Evolutionary conservation across 2,888 invertebrate genomes (phyloP).

Genomic region (Dryadula phaetusa): DNA sequence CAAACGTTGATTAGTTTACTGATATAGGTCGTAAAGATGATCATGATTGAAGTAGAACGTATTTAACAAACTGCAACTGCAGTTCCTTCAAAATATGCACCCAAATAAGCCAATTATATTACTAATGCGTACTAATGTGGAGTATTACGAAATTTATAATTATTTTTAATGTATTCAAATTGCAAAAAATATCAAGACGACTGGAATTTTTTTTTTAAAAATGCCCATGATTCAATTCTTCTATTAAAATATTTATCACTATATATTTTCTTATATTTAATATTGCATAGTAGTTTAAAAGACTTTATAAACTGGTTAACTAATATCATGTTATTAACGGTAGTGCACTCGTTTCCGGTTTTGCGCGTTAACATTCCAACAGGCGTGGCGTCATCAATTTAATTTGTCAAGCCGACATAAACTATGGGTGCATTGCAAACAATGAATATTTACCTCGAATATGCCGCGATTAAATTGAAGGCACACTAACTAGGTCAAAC

Average conservation of each 20-base stretch:
- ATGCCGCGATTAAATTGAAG: constrained; percentile 51
- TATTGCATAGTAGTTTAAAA: constrained; percentile 32
- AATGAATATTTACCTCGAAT: constrained; percentile 51
- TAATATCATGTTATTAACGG: constrained; percentile 76
- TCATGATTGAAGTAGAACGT: background rate
- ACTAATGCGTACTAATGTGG: background rate
- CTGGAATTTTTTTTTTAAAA: too few species aligned
- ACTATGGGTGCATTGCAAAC: constrained; percentile 49
- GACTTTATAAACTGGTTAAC: constrained; percentile 61
- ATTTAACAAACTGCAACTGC: background rate
- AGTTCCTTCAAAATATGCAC: background rate
- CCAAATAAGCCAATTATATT: background rate
- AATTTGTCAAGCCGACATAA: constrained; percentile 62
- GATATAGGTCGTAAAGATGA: constrained; percentile 12
- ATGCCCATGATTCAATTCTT: too few species aligned
- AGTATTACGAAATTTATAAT: background rate
- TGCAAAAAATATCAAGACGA: too few species aligned
- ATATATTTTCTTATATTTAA: background rate
- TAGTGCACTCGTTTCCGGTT: constrained; percentile 75
- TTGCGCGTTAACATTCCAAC: constrained; percentile 67
- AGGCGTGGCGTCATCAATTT: constrained; percentile 73
- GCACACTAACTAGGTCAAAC: constrained; percentile 54
- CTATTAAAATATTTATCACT: background rate
- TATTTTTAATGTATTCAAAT: background rate
- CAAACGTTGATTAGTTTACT: constrained; percentile 12